These are phyloP conservation scores for Athalia cordata DNA, from an alignment of 2,888 invertebrate species.

Conservation along the genomic window DNA sequence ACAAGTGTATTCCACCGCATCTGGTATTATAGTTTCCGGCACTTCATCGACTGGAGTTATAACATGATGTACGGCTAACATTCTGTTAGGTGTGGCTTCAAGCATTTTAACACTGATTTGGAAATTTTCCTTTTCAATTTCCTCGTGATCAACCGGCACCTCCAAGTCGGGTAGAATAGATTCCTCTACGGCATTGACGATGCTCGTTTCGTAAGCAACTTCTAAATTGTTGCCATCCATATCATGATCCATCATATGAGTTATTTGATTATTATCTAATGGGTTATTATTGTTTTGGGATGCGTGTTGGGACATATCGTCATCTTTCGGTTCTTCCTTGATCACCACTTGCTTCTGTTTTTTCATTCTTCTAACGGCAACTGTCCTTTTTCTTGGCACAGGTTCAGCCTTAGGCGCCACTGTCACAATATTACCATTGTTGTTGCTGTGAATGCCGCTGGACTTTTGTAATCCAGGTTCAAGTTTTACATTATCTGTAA, in stretches of 20 bases:
- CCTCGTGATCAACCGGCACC: slow-evolving; percentile 49
- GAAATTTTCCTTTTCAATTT: slow-evolving; percentile 57
- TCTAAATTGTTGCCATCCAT: slow-evolving; percentile 65
- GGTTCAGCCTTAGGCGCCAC: slow-evolving; percentile 53
- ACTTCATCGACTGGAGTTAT: slow-evolving; percentile 72
- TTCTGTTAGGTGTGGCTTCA: slow-evolving; percentile 63
- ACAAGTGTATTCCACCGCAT: slow-evolving; percentile 81
- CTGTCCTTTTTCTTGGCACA: slow-evolving; percentile 51
- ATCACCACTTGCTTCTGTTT: slow-evolving; percentile 56
- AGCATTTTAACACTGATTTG: slow-evolving; percentile 65
- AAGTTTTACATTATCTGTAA: slow-evolving; percentile 50
- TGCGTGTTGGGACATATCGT: slow-evolving; percentile 46
- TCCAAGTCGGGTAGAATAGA: slow-evolving; percentile 65
- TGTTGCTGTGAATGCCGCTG: slow-evolving; percentile 62
- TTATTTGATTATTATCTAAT: slow-evolving; percentile 53
- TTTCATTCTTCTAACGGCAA: slow-evolving; percentile 53
- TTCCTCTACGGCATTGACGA: slow-evolving; percentile 60
- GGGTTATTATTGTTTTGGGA: slow-evolving; percentile 55
- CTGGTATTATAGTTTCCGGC: slow-evolving; percentile 75
- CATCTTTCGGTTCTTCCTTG: slow-evolving; percentile 62
- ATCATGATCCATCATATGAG: slow-evolving; percentile 53
- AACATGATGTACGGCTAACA: slow-evolving; percentile 50
- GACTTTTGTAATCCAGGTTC: slow-evolving; percentile 54
- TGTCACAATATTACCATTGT: slow-evolving; percentile 62
- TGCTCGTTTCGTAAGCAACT: slow-evolving; percentile 66